Percentiles rank a stretch among this genome's conserved stretches.
Evolutionary conservation across 1,140 invertebrate species (phyloP).

Genomic region (Drosophila setifemur): DNA sequence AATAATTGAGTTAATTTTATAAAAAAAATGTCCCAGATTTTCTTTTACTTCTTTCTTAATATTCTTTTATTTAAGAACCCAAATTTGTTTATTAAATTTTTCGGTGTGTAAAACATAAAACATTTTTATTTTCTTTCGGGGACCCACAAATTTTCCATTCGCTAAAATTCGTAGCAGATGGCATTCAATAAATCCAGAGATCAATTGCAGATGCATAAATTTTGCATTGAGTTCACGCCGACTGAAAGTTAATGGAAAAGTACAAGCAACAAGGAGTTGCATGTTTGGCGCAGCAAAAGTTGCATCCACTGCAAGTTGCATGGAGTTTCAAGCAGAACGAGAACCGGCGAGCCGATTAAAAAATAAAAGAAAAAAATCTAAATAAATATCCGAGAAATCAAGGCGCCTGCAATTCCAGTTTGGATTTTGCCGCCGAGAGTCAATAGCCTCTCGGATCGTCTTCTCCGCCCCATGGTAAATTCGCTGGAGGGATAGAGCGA

Average conservation of each 20-base stretch:
- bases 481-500: conserved; percentile 30
- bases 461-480: conserved; percentile 22
- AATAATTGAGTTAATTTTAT: too few relatives aligned
- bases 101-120: too few relatives aligned
- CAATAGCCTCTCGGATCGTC: conserved; percentile 69
- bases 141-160: background rate
- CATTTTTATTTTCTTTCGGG: too few relatives aligned
- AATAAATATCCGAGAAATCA: conserved; percentile 27
- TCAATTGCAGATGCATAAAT: conserved; percentile 37
- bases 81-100: too few relatives aligned
- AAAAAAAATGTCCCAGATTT: too few relatives aligned
- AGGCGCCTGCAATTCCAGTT: conserved; percentile 68
- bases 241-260: background rate
- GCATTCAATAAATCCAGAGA: conserved; percentile 3
- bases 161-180: too few relatives aligned
- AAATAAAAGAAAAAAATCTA: conserved; percentile 1
- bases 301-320: conserved; percentile 19
- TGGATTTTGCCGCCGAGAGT: conserved; percentile 52
- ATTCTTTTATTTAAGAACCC: too few relatives aligned
- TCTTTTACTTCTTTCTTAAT: too few relatives aligned
- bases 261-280: background rate
- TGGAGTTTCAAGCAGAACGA: conserved; percentile 46
- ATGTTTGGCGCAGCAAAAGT: conserved; percentile 1
- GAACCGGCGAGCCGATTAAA: conserved; percentile 26
- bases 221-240: too few relatives aligned